Conservation (phyloP, 2,797 vertebrate genomes). For the Lycodopsis pacificus region DNA sequence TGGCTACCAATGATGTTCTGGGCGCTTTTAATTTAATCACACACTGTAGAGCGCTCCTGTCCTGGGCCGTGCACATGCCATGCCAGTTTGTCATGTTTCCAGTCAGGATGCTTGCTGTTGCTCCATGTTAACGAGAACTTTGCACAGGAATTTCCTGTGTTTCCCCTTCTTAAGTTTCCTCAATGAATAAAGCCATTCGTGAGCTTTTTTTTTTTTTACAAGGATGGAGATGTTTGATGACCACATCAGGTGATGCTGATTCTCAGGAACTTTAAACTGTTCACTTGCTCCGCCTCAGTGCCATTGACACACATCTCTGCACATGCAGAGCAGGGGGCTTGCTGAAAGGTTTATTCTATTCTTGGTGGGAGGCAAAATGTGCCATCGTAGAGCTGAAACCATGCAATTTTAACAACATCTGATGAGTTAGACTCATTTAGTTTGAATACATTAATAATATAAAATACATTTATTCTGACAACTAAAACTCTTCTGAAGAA, state of each 20-base stretch:
- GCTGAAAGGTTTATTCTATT: too few species aligned
- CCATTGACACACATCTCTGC: too few species aligned
- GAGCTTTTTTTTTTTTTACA: not conserved
- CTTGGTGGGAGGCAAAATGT: too few species aligned
- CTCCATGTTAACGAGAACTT: not conserved
- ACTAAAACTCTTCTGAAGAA: not conserved
- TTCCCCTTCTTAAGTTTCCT: not conserved
- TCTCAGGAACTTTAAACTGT: not conserved
- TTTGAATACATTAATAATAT: not conserved
- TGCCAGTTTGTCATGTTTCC: not conserved
- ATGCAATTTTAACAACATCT: not conserved
- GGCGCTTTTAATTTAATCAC: not conserved
- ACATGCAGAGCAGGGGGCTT: too few species aligned
- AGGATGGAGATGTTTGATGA: not conserved
- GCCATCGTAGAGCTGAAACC: too few species aligned
- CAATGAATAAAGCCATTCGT: not conserved
- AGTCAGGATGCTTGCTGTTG: not conserved
- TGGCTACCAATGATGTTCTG: not conserved
- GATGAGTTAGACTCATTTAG: not conserved
- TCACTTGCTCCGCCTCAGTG: not conserved
- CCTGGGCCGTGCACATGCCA: not conserved
- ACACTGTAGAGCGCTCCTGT: not conserved
- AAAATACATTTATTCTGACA: not conserved
- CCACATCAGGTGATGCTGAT: not conserved
- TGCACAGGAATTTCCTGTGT: not conserved